These are phyloP conservation scores for Lycocorax pyrrhopterus DNA, from an alignment of 2,113 vertebrate genomes.

Conservation along the genomic window DNA sequence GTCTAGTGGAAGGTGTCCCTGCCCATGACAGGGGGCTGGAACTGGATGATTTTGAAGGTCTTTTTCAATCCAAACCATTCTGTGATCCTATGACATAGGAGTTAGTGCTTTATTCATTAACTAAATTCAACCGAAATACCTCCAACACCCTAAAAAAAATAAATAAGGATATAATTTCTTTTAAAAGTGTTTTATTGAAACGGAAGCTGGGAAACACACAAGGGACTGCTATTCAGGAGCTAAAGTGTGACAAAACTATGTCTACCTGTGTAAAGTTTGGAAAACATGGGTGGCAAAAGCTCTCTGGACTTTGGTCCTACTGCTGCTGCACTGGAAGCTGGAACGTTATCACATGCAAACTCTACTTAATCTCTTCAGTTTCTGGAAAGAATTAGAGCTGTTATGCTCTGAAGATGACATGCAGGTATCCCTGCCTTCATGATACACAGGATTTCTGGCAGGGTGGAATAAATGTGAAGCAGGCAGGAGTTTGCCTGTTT, in stretches of 20 bases:
- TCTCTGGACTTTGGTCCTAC: neutral
- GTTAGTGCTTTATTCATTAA: neutral
- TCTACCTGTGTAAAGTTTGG: neutral
- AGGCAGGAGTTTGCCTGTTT: neutral
- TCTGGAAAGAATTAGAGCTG: neutral
- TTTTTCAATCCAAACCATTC: neutral
- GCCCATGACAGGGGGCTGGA: accelerated
- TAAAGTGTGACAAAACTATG: neutral
- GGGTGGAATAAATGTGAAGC: neutral
- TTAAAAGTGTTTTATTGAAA: neutral
- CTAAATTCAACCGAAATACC: neutral
- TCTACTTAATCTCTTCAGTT: neutral
- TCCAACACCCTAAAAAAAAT: neutral
- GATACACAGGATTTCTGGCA: neutral
- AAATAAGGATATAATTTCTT: neutral
- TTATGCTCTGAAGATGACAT: neutral
- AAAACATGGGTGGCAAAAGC: neutral
- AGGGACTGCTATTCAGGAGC: neutral
- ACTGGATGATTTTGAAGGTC: neutral
- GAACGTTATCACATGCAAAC: neutral
- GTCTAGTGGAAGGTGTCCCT: neutral
- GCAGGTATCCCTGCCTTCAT: neutral
- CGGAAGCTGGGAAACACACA: neutral
- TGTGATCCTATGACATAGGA: neutral
- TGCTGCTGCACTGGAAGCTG: neutral